Base-by-base conservation (phyloP, 2,797 vertebrate genomes). In the Eupleurogrammus muticus region DNA sequence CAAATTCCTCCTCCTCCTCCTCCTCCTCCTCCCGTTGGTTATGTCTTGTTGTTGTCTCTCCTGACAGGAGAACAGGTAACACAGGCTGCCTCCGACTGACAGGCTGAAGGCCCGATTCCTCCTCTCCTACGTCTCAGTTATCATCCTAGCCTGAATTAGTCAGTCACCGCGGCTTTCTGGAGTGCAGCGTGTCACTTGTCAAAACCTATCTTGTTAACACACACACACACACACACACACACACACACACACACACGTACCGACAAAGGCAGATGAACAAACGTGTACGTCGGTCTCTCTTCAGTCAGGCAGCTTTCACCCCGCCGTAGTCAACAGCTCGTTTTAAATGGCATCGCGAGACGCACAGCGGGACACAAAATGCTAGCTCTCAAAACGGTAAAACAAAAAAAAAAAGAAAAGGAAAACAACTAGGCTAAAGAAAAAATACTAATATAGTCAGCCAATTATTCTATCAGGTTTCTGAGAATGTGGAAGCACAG, bases 171-270 rank as follows among this genome's bases (percentile, higher is more conserved):
- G 42, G 80, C 84, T 86, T 79, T 81, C 72, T 72, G 64, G 63
- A 83, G 80, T 77, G 86, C 76, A 73, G 63, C 54, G 48, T 86
- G 88, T 89, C 89, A 89, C 85, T 87, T 91, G 89, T 92, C 92
- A 90, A 81, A 86, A 83, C 70, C 47, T 60, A 84, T 89, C 85
- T 60, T 62, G 57, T 65, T 46, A 40, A 69, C 54, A 51, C 59
- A 70, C 48, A 74, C 23, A 24, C 42, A 16, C 42, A 64, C 52
- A 19, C 46, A 53, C 53, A 60, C 60, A 51, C 16, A 12, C 73
- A 6, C 51, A 74, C 28, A 32, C 42, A 16, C 42, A 64, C 52
- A 19, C 46, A 53, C 53, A 63, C 60, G 48, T 16, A 12, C 75
- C 63, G 74, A 74, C 75, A 75, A 63, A 84, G 75, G 71, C 75